A percentile compares a stretch with the other conserved stretches of the same genome.
Evolutionary conservation across 2,888 invertebrate species (phyloP).

Genomic region (Mamestra brassicae): DNA sequence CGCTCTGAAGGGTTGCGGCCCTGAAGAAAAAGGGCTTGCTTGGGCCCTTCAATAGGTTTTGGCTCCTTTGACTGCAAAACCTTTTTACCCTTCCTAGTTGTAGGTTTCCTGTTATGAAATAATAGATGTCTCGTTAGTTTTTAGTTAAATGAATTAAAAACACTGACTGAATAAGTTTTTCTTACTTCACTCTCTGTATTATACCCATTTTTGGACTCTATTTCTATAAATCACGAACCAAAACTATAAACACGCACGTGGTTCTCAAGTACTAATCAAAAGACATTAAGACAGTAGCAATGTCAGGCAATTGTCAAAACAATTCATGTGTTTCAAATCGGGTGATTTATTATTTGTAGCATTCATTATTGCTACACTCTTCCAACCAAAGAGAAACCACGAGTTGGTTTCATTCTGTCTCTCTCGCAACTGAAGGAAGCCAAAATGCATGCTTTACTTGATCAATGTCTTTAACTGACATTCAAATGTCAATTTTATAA

Average conservation of each 20-base stretch:
- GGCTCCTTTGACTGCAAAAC: conserved; percentile 95
- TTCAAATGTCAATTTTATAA: too few species aligned
- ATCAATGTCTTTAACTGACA: too few species aligned
- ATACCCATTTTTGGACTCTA: conserved; percentile 75
- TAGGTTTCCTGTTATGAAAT: conserved; percentile 94
- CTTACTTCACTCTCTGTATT: conserved; percentile 86
- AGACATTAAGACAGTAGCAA: background rate
- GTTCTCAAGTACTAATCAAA: conserved; percentile 15
- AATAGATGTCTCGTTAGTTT: background rate
- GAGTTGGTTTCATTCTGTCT: background rate
- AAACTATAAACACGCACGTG: conserved; percentile 44
- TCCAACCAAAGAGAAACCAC: background rate
- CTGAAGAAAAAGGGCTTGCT: conserved; percentile 95
- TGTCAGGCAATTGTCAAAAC: conserved; percentile 3
- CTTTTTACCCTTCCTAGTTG: conserved; percentile 96
- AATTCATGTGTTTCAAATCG: background rate
- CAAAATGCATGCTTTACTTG: background rate
- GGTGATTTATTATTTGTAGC: background rate
- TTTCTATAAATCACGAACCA: background rate
- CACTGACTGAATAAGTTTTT: background rate
- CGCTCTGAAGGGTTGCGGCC: conserved; percentile 95
- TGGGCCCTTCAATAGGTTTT: conserved; percentile 96
- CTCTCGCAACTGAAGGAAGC: background rate
- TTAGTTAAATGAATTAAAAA: background rate
- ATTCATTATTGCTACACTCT: conserved; percentile 5